phyloP scores from a whole-genome alignment of 2,113 vertebrate species.

The Rhegmatorhina hoffmannsi region DNA sequence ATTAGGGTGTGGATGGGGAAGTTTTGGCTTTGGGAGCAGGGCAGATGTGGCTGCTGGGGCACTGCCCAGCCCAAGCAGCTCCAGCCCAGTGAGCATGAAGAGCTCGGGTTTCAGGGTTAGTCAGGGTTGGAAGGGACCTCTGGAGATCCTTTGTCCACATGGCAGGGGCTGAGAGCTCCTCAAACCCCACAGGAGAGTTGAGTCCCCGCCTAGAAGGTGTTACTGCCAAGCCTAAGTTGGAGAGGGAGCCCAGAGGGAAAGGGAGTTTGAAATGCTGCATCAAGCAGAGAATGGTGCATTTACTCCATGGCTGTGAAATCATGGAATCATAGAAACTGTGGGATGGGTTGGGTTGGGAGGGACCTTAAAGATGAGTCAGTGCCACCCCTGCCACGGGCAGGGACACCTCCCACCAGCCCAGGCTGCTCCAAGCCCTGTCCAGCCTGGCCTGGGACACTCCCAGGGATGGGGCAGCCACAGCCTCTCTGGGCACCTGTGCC shows the following conservation, averaged over 20 bases:
- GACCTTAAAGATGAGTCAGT: neutral
- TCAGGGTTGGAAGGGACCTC: neutral
- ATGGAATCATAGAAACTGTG: neutral
- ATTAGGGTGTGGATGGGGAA: neutral
- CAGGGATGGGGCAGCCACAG: neutral
- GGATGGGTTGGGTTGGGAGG: neutral
- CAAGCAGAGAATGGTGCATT: neutral
- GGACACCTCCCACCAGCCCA: neutral
- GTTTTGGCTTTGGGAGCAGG: neutral
- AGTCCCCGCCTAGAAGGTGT: neutral
- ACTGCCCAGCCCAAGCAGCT: neutral
- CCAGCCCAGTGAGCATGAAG: fast-evolving
- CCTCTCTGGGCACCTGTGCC: neutral
- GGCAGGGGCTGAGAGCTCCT: neutral
- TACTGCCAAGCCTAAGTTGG: neutral
- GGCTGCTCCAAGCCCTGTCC: neutral
- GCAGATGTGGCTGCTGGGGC: neutral
- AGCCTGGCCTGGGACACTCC: neutral
- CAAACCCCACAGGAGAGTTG: neutral
- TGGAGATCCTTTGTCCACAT: neutral
- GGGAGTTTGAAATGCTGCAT: neutral
- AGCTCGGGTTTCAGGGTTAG: neutral
- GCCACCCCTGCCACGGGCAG: neutral
- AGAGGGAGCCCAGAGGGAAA: neutral
- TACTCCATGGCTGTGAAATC: fast-evolving